phyloP scores from a whole-genome alignment of 1,140 invertebrate species.

The Globodera rostochiensis region DNA sequence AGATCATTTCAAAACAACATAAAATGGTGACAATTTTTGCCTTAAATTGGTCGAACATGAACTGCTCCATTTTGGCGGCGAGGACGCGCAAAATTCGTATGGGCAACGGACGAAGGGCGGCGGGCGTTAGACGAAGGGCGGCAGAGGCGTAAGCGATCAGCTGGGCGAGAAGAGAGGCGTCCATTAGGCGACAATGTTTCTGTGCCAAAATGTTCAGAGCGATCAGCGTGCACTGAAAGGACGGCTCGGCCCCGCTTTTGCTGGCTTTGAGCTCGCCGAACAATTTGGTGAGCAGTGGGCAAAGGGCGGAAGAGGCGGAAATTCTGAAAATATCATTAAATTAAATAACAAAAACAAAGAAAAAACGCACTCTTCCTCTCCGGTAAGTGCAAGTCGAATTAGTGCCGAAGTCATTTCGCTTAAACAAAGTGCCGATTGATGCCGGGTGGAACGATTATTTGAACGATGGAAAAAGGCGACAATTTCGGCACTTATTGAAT shows the following conservation, averaged over 20 bases:
- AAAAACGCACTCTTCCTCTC: not conserved
- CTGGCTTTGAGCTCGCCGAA: not conserved
- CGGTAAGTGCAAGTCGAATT: conserved; percentile 6
- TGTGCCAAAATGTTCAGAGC: conserved; percentile 44
- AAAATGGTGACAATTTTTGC: not conserved
- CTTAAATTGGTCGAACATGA: conserved; percentile 37
- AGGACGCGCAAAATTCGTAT: conserved; percentile 39
- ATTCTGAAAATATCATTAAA: not conserved
- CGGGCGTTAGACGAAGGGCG: conserved; percentile 20
- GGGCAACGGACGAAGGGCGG: conserved; percentile 31
- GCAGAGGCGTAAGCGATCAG: conserved; percentile 19
- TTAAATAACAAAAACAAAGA: not conserved
- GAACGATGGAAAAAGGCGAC: conserved; percentile 8
- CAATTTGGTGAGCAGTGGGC: not conserved
- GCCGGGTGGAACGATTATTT: conserved; percentile 13
- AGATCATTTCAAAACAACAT: not conserved
- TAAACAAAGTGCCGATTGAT: conserved; percentile 15
- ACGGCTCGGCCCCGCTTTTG: not conserved
- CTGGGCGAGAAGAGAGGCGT: conserved; percentile 31
- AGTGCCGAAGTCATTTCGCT: conserved; percentile 15
- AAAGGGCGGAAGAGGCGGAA: not conserved
- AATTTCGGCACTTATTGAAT: conserved; percentile 14
- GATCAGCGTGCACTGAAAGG: conserved; percentile 27
- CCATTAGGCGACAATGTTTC: conserved; percentile 37
- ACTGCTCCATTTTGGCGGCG: conserved; percentile 28